Evolutionary conservation across 2,888 invertebrate genomes (phyloP), one percentile per base, ranked within the genome.

Genomic region (Chrysopilus asiliformis): DNA sequence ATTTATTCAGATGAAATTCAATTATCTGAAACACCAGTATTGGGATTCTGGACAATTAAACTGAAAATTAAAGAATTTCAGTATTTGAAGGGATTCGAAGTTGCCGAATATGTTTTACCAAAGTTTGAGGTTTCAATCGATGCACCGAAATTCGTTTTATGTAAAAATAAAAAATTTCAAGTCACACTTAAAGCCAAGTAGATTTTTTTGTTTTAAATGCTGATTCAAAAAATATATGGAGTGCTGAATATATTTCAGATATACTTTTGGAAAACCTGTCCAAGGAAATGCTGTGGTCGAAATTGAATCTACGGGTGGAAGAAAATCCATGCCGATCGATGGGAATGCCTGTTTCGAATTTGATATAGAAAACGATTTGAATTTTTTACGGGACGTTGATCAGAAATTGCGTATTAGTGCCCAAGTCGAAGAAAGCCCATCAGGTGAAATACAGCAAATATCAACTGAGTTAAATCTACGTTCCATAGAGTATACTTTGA

Each of bases 361-460:
- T 49, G 84, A 89, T 53, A 76, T 91, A 13, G 47, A 52, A 44
- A 74, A 77, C 41, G 90, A 91, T 55, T 66, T 91, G 28, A 79
- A 79, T 52, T 64, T 93, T 37, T 84, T 83, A 50, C 86, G 89
- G 36, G 60, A 61, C 43, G 84, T 77, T 48, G 78, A 81, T 49
- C 71, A 89, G 47, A 79, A 79, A 16, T 75, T 94, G 30, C 74
- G 85, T 20, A 71, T 95, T 32, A 89, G 93, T 57, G 94, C 90
- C 0, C 76, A 83, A 9, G 79, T 95, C 2, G 91, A 91, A 58
- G 97, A 97, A 66, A 77, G 76, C 38, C 69, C 87, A 41, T 94
- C 94, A 3, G 60, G 60, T 3, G 74, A 90, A 39, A 75, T 80
- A 46, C 89, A 93, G 57, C 90, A 89, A 55, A 76, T 79, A 24